phyloP scores from a whole-genome alignment of 2,113 vertebrate species.

The Callorhinus ursinus region DNA sequence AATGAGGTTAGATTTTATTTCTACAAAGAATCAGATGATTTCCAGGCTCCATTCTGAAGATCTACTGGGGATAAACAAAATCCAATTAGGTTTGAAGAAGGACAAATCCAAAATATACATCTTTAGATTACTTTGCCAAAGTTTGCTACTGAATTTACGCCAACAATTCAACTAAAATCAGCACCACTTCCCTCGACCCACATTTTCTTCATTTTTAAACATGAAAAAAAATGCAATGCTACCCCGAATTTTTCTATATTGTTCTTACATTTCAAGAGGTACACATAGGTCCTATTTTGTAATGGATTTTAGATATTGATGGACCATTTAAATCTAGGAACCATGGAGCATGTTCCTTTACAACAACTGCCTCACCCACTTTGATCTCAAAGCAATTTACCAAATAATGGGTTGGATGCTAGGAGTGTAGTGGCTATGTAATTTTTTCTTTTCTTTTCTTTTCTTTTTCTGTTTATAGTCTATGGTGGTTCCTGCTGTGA shows the following conservation, averaged over 20 bases:
- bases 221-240: background rate
- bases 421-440: background rate
- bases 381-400: background rate
- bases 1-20: constrained; percentile 17
- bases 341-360: background rate
- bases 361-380: background rate
- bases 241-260: background rate
- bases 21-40: background rate
- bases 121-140: background rate
- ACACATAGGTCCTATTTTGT: background rate
- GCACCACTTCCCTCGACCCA: background rate
- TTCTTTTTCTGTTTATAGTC: background rate
- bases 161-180: background rate
- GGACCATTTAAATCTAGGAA: background rate
- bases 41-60: background rate
- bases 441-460: background rate
- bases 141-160: background rate
- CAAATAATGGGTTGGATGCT: constrained; percentile 11
- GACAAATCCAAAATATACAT: background rate
- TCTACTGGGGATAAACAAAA: background rate
- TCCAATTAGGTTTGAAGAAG: background rate
- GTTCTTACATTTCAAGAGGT: background rate
- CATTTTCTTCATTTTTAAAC: background rate
- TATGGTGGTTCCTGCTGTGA: constrained; percentile 6
- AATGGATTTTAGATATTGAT: background rate